Conservation (phyloP, 2,113 vertebrate genomes). For the Tetraodon nigroviridis region DNA sequence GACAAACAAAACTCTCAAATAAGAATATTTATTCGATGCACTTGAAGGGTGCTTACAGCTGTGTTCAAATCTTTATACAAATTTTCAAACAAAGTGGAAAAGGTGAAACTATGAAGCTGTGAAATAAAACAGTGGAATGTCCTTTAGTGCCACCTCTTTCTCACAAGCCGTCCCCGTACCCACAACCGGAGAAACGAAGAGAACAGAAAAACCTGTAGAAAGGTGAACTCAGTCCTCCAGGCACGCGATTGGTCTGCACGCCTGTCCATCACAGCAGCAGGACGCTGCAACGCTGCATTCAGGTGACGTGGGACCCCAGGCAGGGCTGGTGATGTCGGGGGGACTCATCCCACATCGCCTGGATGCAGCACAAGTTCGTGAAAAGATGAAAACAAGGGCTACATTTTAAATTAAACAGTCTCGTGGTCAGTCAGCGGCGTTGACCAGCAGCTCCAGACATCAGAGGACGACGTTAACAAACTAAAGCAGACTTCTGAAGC, state of each 20-base stretch:
- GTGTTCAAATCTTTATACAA: conserved; percentile 54
- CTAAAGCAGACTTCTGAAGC: no score
- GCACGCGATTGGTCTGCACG: not conserved
- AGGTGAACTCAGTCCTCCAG: not conserved
- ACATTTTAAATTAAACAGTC: not conserved
- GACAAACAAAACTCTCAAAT: conserved; percentile 29
- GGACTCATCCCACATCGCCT: conserved; percentile 9
- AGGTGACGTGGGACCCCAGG: conserved; percentile 4
- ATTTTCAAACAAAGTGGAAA: conserved; percentile 26
- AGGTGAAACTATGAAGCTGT: conserved; percentile 33
- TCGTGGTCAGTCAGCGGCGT: not conserved
- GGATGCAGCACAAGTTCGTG: conserved; percentile 9
- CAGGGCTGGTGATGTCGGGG: not conserved
- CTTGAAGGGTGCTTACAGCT: conserved; percentile 55
- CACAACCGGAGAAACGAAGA: conserved; percentile 11
- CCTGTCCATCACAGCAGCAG: not conserved
- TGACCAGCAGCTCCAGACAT: not conserved
- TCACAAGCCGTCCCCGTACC: not conserved
- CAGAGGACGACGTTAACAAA: not conserved
- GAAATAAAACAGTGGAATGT: conserved; percentile 65
- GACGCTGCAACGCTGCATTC: conserved; percentile 8
- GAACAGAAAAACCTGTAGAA: conserved; percentile 6
- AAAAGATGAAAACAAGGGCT: not conserved
- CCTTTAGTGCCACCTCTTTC: conserved; percentile 20
- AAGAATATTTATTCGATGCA: conserved; percentile 68